Evolutionary conservation across 2,888 invertebrate genomes (phyloP), one percentile per base, ranked within the genome.

Genomic region (Chymomyza fuscimana): DNA sequence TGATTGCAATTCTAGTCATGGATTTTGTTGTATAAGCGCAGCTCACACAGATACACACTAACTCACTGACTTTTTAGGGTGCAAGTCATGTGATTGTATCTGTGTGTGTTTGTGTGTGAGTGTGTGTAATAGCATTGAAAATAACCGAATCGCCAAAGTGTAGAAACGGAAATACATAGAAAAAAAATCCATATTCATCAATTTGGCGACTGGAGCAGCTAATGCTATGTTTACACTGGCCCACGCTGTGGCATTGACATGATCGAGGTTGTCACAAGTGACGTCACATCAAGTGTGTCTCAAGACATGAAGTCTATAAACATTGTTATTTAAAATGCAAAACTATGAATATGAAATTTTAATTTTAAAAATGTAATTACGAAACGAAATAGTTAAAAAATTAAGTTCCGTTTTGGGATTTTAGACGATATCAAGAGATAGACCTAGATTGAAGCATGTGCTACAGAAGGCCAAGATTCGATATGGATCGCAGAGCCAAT

Each of bases 21-120:
- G 83, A 81, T 84, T 86, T 84, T 78, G 74, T 83, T 83, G 83
- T 81, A 86, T 84, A 83, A 84, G 84, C 73, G 36, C 36, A 63
- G 52, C 54, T 54, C 70, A 59, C 70, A 40, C 70, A 67, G 66
- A 67, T 25, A 69, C 40, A 63, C 52, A 56, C 50, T 51, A 54
- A 65, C 64, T 63, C 46, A 58, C 66, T 51, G 15, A 65, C 40
- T 32, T 32, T 1, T 32, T 32, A 32, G 32, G 32, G 32, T 32
- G 32, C 32, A 32, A 59, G 58, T 46, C 56, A 40, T 16, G 56
- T 40, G 65, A 22, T 16, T 65, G 46, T 4, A 32, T 56, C 16
- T 32, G 58, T 65, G 65, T 60, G 4, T 25, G 25, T 25, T 25
- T 25, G 25, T 25, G 25, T 25, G 25, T 4, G 25, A 25, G 25